Evolutionary conservation across 2,797 vertebrate genomes (phyloP), one percentile per base, ranked within the genome.

Genomic region (Ctenopoma multispine): DNA sequence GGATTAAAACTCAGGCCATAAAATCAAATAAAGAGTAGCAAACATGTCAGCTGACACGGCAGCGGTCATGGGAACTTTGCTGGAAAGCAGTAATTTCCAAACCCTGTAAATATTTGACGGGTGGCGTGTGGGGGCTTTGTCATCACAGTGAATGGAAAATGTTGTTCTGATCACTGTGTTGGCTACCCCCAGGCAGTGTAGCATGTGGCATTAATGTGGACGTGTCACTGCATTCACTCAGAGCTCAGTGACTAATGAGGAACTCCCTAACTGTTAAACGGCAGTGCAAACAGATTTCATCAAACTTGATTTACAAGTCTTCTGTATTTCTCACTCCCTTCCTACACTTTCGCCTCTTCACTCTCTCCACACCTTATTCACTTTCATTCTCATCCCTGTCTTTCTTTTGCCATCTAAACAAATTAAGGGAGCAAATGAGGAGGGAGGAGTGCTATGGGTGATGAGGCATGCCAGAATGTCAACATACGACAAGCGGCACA

Each of bases 371-470:
- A 78, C 76, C 72, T 79, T 63, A 5, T 21, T 67, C 44, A 34
- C 66, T 62, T 68, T 71, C 62, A 4, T 79, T 59, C 48, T 63
- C 34, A 21, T 60, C 70, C 51, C 60, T 55, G 44, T 72, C n/a
- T 53, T 59, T 73, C 41, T 68, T 68, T 65, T 49, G 20, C 58
- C 72, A 80, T 80, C 77, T 81, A 81, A 85, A 90, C 88, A 92
- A 92, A 92, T 91, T 86, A 87, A n/a, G 71, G 63, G 72, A 76
- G 67, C 78, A 87, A 90, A 89, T 84, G 81, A 90, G 87, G 77
- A 69, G 78, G 87, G 88, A 81, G 86, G 89, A 87, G 87, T 61
- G 76, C 81, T 63, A 58, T 14, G 81, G 84, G 75, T 83, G 89
- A 87, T 84, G 88, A 86, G 85, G 80, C 85, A 77, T 85, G 80